These are phyloP conservation scores for Eufriesea mexicana DNA, from an alignment of 1,140 invertebrate species.

Conservation along the genomic window DNA sequence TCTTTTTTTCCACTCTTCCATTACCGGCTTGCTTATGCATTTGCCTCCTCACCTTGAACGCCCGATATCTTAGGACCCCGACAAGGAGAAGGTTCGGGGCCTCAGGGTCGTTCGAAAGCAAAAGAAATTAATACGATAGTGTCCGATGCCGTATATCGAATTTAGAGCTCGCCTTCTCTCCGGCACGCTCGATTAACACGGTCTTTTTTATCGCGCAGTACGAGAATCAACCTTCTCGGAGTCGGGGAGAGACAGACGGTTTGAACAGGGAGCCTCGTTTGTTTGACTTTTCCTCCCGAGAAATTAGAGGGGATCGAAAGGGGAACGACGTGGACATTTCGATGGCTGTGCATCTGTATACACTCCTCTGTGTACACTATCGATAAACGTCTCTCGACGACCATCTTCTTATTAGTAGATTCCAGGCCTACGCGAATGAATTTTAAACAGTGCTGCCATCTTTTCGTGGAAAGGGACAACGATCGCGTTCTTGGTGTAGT, in stretches of 20 bases:
- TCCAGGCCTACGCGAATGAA: background rate
- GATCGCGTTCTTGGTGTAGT: background rate
- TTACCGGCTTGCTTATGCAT: slow-evolving; percentile 40
- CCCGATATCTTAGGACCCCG: slow-evolving; percentile 30
- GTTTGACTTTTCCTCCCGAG: background rate
- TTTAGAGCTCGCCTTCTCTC: background rate
- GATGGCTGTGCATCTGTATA: background rate
- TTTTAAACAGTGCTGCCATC: background rate
- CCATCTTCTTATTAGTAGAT: background rate
- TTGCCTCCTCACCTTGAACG: slow-evolving; percentile 48
- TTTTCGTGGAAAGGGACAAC: background rate
- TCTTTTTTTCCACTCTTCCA: slow-evolving; percentile 32
- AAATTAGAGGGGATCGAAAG: slow-evolving; percentile 10
- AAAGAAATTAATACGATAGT: slow-evolving; percentile 9
- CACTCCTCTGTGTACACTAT: background rate
- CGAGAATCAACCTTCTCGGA: background rate
- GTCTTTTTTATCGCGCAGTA: background rate
- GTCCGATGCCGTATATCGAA: background rate
- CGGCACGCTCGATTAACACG: background rate
- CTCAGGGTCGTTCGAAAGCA: slow-evolving; percentile 16
- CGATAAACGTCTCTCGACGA: background rate
- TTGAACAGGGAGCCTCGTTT: slow-evolving; percentile 1
- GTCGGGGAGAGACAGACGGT: background rate
- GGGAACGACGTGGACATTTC: background rate
- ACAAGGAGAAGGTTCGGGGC: slow-evolving; percentile 6